Base-by-base conservation (phyloP, 2,888 invertebrate species). In the Gymnoscelis rufifasciata region DNA sequence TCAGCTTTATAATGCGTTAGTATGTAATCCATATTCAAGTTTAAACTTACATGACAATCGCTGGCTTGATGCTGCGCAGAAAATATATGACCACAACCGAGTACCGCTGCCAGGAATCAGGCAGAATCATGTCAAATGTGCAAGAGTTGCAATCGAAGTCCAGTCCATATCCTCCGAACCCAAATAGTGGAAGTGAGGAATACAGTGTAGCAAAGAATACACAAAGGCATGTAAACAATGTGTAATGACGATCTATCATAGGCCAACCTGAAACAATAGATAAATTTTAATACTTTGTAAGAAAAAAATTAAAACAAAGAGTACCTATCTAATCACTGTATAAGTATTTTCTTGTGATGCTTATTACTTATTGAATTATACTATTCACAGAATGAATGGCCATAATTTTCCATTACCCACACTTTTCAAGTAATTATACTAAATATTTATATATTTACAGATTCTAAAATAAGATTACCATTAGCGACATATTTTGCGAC, bases 81-180 rank as follows among this genome's bases (percentile, higher is more conserved):
- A 78, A 29, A 52, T 78, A 77, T 33, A 87, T 61, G 2, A 62
- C 43, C 1, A 81, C 38, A 6, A 80, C 70, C 29, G 76, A 48
- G 37, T 73, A 74, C 52, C 62, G 73, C 46, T 72, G 65, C 75
- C 71, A 77, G 7, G 61, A 60, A 0, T 62, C 55, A 3, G 79
- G 73, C 47, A 83, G 52, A 24, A 75, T 65, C 77, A 89, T 66
- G 49, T 88, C 79, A 38, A 79, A 72, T 3, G 80, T 76, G 52
- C 84, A 89, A 1, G 68, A 65, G 7, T 71, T 65, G 37, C 89
- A 89, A 6, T 79, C 68, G 37, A 86, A 81, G 55, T 89, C 89
- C 35, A 71, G 71, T 0, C 62, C 73, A 57, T 78, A 89, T 10
- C 64, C 62, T 13, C 87, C 87, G 29, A 81, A 49, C n/a, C 83